These are phyloP conservation scores for Puffinus mauretanicus DNA, from an alignment of 2,113 vertebrate species.

Conservation along the genomic window DNA sequence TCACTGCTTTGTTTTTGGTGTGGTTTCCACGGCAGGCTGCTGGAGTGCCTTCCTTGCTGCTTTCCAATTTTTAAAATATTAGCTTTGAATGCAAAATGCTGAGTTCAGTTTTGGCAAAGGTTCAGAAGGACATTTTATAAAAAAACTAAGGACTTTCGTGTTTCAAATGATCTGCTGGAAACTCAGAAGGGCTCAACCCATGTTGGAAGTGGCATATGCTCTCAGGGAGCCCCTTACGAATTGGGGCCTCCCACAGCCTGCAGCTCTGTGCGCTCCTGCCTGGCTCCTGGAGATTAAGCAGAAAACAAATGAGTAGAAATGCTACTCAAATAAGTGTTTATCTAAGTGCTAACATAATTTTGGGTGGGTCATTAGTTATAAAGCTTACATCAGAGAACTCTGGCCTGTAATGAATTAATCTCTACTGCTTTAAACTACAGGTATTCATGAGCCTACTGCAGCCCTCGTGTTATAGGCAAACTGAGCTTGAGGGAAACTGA, in stretches of 20 bases:
- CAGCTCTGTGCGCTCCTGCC: rapidly evolving
- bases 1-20: background rate
- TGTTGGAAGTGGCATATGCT: background rate
- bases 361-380: background rate
- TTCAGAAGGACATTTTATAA: slow-evolving; percentile 37
- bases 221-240: background rate
- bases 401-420: background rate
- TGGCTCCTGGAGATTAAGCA: background rate
- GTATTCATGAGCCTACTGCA: background rate
- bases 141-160: background rate
- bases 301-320: background rate
- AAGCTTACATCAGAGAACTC: background rate
- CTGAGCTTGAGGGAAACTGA: background rate
- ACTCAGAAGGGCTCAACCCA: background rate
- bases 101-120: background rate
- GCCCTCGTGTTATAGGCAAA: background rate
- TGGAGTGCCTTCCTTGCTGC: background rate
- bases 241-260: background rate
- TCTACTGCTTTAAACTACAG: background rate
- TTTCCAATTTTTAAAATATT: slow-evolving; percentile 45
- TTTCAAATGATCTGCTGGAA: slow-evolving; percentile 34
- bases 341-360: background rate
- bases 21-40: background rate
- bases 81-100: slow-evolving; percentile 19
- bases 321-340: background rate